Evolutionary conservation across 2,113 vertebrate genomes (phyloP).

Genomic region (Cephalopholis sonnerati): DNA sequence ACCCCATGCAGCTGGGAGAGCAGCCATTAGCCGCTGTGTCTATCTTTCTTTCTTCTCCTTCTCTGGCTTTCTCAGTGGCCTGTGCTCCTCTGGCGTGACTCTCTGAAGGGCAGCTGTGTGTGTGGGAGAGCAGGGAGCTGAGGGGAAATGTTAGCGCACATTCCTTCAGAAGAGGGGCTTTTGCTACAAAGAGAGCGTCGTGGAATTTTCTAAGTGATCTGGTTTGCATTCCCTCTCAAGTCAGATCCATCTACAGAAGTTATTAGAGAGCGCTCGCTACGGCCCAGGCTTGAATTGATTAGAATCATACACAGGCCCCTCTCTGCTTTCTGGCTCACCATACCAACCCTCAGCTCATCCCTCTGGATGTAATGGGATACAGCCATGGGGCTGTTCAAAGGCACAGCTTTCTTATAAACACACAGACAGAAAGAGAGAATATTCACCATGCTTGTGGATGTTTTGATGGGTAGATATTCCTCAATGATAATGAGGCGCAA

Average conservation of each 20-base stretch:
- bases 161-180: slow-evolving; percentile 79
- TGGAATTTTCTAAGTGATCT: slow-evolving; percentile 80
- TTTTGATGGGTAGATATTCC: slow-evolving; percentile 55
- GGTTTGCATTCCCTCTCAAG: slow-evolving; percentile 78
- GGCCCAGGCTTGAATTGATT: slow-evolving; percentile 71
- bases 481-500: slow-evolving; percentile 10
- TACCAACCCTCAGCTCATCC: slow-evolving; percentile 54
- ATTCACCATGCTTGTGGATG: slow-evolving; percentile 44
- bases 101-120: slow-evolving; percentile 77
- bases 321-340: slow-evolving; percentile 43
- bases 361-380: slow-evolving; percentile 71
- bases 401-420: slow-evolving; percentile 59
- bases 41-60: slow-evolving; percentile 27
- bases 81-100: slow-evolving; percentile 61
- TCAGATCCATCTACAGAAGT: slow-evolving; percentile 61
- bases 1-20: slow-evolving; percentile 61
- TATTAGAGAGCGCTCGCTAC: slow-evolving; percentile 69
- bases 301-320: slow-evolving; percentile 60
- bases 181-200: slow-evolving; percentile 60
- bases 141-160: slow-evolving; percentile 79
- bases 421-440: not conserved
- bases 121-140: slow-evolving; percentile 70
- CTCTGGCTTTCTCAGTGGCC: slow-evolving; percentile 31
- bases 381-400: slow-evolving; percentile 62
- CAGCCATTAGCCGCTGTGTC: slow-evolving; percentile 58